Evolutionary conservation across 2,797 vertebrate species (phyloP).

Genomic region (Halcyon badia): DNA sequence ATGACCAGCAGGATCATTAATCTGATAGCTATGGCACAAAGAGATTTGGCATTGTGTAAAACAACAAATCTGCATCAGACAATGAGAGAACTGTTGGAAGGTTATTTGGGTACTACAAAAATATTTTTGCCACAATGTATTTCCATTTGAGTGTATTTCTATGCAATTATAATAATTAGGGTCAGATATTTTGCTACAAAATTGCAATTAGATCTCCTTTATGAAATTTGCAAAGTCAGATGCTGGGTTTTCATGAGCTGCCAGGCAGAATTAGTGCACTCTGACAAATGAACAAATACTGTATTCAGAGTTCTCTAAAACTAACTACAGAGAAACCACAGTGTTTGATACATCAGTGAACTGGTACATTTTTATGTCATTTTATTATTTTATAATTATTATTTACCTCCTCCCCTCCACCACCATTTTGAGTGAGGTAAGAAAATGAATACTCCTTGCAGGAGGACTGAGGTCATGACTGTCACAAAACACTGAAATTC

Average conservation of each 20-base stretch:
- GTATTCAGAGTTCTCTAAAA: neutral
- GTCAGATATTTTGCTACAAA: constrained; percentile 19
- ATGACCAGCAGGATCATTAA: neutral
- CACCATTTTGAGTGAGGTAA: constrained; percentile 63
- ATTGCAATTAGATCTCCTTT: neutral
- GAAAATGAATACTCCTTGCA: constrained; percentile 60
- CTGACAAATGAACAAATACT: neutral
- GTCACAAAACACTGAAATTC: constrained; percentile 70
- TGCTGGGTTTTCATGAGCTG: neutral
- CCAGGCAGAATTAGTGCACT: neutral
- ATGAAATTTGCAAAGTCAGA: constrained; percentile 3
- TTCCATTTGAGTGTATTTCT: neutral
- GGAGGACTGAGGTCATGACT: constrained; percentile 59
- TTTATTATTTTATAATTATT: neutral
- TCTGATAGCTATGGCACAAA: neutral
- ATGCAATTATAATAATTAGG: constrained; percentile 11
- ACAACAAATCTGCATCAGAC: neutral
- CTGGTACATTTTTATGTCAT: neutral
- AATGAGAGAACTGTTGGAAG: neutral
- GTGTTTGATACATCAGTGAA: neutral
- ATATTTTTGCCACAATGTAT: neutral
- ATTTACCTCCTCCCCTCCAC: neutral
- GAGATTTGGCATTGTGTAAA: neutral
- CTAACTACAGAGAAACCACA: neutral
- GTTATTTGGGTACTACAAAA: neutral